These are phyloP conservation scores for Galemys pyrenaicus DNA, from an alignment of 2,113 vertebrate species.

Conservation along the genomic window DNA sequence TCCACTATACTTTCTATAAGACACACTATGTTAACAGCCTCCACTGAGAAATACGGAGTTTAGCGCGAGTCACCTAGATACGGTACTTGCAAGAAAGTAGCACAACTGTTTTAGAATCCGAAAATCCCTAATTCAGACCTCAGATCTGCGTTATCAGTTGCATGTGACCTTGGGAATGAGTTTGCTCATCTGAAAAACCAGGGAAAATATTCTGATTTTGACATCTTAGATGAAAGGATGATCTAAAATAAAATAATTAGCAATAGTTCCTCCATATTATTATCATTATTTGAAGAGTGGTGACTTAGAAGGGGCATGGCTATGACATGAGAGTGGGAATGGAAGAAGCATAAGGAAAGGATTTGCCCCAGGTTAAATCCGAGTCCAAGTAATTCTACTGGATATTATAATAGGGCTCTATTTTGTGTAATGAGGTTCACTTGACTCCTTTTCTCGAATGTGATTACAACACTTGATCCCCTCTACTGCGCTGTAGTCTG, in stretches of 20 bases:
- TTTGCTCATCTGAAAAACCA: neutral
- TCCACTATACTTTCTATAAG: neutral
- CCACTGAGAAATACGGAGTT: neutral
- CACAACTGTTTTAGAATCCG: neutral
- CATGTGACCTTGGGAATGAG: neutral
- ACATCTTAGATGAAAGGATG: neutral
- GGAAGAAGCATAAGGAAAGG: neutral
- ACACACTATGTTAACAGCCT: too few relatives aligned
- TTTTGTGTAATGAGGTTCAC: neutral
- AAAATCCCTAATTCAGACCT: neutral
- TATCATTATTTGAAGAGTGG: neutral
- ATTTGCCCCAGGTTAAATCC: constrained; percentile 13
- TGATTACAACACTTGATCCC: constrained; percentile 40
- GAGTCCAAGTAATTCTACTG: neutral
- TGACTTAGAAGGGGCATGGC: neutral
- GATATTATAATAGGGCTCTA: neutral
- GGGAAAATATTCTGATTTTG: neutral
- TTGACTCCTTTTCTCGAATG: constrained; percentile 16
- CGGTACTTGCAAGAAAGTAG: neutral
- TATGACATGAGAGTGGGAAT: neutral
- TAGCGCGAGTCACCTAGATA: too few relatives aligned
- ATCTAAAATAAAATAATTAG: neutral
- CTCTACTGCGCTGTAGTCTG: neutral
- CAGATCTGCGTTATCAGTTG: neutral
- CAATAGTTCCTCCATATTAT: neutral